A percentile compares a stretch with the other conserved stretches of the same genome.
Evolutionary conservation across 1,140 invertebrate genomes (phyloP).

Genomic region (Daktulosphaira vitifoliae): DNA sequence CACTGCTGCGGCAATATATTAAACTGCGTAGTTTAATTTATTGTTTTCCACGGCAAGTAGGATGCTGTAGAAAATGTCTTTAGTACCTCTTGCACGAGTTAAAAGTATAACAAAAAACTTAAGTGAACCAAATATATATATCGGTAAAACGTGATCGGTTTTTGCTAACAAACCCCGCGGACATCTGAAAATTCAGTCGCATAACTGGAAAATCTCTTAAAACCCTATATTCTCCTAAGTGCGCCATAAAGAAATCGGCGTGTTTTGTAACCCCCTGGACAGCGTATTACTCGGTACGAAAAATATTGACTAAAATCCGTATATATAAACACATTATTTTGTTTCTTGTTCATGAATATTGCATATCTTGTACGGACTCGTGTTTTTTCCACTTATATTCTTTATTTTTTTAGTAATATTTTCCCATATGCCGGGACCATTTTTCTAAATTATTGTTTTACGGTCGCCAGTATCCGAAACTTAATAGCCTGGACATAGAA

Average conservation of each 20-base stretch:
- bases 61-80: too few relatives aligned
- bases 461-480: not conserved
- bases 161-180: conserved; percentile 12
- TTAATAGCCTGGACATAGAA: not conserved
- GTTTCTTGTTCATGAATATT: conserved; percentile 24
- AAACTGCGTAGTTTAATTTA: too few relatives aligned
- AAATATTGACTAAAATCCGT: conserved; percentile 25
- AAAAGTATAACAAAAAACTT: too few relatives aligned
- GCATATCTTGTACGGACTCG: not conserved
- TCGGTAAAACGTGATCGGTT: conserved; percentile 17
- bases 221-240: conserved; percentile 19
- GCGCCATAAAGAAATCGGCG: conserved; percentile 20
- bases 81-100: too few relatives aligned
- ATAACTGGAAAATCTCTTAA: conserved; percentile 26
- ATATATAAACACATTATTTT: conserved; percentile 25
- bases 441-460: conserved; percentile 29
- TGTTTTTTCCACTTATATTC: too few relatives aligned
- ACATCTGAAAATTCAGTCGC: conserved; percentile 6
- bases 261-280: conserved; percentile 19
- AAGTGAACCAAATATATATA: not conserved
- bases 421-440: not conserved
- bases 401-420: not conserved
- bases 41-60: too few relatives aligned
- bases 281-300: conserved; percentile 15
- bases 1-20: too few relatives aligned